Evolutionary conservation across 2,888 invertebrate genomes (phyloP).

Genomic region (Erebia aethiops): DNA sequence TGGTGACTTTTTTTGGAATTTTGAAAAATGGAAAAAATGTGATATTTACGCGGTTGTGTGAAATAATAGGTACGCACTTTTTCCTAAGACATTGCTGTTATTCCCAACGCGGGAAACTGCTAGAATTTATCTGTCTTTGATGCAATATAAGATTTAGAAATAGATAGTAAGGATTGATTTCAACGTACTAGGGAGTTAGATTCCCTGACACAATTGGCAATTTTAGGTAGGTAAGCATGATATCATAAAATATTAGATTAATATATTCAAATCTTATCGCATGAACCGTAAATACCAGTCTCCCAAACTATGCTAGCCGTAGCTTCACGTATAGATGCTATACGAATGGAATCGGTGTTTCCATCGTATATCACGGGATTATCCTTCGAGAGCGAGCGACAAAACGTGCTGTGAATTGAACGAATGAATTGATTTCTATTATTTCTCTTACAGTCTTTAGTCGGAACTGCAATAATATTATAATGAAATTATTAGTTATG

Average conservation of each 20-base stretch:
- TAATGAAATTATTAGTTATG: not conserved
- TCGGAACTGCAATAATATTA: not conserved
- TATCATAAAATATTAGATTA: constrained; percentile 10
- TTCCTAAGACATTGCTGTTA: too few relatives aligned
- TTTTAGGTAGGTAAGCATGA: too few relatives aligned
- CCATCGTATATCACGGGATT: constrained; percentile 25
- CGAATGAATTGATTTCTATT: constrained; percentile 22
- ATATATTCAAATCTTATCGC: constrained; percentile 20
- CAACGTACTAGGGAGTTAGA: too few relatives aligned
- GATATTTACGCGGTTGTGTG: too few relatives aligned
- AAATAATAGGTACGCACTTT: too few relatives aligned
- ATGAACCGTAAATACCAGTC: constrained; percentile 7
- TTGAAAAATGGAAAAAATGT: too few relatives aligned
- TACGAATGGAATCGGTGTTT: constrained; percentile 21
- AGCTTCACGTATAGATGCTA: constrained; percentile 13
- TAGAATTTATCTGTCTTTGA: too few relatives aligned
- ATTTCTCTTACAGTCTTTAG: constrained; percentile 10
- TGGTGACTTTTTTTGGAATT: too few relatives aligned
- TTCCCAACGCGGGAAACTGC: too few relatives aligned
- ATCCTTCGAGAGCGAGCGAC: constrained; percentile 25
- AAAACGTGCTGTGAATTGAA: constrained; percentile 27
- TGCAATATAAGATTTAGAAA: too few relatives aligned
- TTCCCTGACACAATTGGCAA: too few relatives aligned
- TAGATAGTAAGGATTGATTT: too few relatives aligned
- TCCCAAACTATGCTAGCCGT: constrained; percentile 8